Evolutionary conservation across 92 coral and sea anemone genomes (phyloP), one percentile per base, ranked within the genome.

Genomic region (Zoanthus solanderi): DNA sequence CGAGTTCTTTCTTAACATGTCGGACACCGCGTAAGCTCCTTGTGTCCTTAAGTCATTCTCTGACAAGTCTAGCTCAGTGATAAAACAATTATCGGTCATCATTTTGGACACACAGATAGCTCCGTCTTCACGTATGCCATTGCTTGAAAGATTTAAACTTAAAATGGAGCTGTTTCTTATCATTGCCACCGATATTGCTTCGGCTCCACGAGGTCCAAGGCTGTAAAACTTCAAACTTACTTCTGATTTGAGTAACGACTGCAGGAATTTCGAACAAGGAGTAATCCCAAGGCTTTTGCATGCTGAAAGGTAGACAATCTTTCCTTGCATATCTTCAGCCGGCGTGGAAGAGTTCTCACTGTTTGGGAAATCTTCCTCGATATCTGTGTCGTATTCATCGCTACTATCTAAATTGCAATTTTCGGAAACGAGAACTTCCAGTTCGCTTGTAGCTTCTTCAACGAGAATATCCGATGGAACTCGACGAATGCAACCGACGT

Each of bases 11-110:
- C 97, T 84, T 46, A 97, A 37, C 98, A 97, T 97, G 54, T 94
- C 98, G 17, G 96, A 88, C 75, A 97, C 90, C 11, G 99, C 99
- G 76, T 97, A 97, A 37, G 98, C 98, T 16, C 99, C 99, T 88
- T 95, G 98, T 0, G 98, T 94, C 16, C 90, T 91, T 0, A 97
- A 91, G 15, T 91, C 92, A 81, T 97, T 97, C 86, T 95, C 92
- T 76, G 99, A 95, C 44, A 97, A 83, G 83, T 97, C 98, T 85
- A 97, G 78, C 54, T 94, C 99, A 2, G 99, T 91, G 30, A 97
- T 95, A 60, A 90, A 97, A 80, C 94, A 94, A 58, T 97, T 97
- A 85, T 97, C 98, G 0, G 95, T 97, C 83, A 97, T 86, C 97
- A 97, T 92, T 89, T 95, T 97, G 18, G 98, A 93, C 34, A 96